phyloP scores from a whole-genome alignment of 2,797 vertebrate species.

The Oryzias dopingdopingensis region DNA sequence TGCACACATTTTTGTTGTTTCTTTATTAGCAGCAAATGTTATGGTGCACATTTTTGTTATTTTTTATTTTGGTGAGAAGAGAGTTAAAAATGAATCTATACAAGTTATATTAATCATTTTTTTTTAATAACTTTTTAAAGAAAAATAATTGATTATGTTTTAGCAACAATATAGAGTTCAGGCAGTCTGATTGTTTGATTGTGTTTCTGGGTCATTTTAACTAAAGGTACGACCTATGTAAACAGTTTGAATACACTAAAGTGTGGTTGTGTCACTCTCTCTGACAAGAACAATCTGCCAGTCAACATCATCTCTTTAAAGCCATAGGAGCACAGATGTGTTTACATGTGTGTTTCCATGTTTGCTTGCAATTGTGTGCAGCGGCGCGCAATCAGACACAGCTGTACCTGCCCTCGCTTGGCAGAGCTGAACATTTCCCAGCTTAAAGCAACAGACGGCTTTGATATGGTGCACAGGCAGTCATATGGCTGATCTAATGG shows the following conservation, averaged over 20 bases:
- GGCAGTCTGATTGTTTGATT: too few species aligned
- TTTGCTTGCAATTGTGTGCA: conserved; percentile 20
- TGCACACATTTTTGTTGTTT: too few species aligned
- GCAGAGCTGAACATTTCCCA: conserved; percentile 60
- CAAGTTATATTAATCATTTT: too few species aligned
- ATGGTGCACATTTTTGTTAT: too few species aligned
- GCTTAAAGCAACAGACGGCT: conserved; percentile 69
- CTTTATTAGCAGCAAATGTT: too few species aligned
- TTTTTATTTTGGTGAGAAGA: too few species aligned
- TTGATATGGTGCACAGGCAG: conserved; percentile 65
- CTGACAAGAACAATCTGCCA: neutral
- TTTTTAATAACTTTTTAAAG: too few species aligned
- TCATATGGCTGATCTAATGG: conserved; percentile 71
- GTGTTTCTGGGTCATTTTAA: too few species aligned
- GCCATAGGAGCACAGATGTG: conserved; percentile 11
- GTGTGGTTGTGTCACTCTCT: neutral
- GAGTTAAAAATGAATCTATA: too few species aligned
- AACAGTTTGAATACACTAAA: neutral
- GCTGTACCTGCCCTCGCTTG: conserved; percentile 67
- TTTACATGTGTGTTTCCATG: conserved; percentile 17
- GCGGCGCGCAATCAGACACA: conserved; percentile 57
- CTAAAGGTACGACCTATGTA: too few species aligned
- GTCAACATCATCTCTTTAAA: conserved; percentile 7
- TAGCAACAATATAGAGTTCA: too few species aligned
- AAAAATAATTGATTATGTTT: too few species aligned